Percentiles rank a stretch among this genome's conserved stretches.
Evolutionary conservation across 2,113 vertebrate species (phyloP).

Genomic region (Acanthochromis polyacanthus): DNA sequence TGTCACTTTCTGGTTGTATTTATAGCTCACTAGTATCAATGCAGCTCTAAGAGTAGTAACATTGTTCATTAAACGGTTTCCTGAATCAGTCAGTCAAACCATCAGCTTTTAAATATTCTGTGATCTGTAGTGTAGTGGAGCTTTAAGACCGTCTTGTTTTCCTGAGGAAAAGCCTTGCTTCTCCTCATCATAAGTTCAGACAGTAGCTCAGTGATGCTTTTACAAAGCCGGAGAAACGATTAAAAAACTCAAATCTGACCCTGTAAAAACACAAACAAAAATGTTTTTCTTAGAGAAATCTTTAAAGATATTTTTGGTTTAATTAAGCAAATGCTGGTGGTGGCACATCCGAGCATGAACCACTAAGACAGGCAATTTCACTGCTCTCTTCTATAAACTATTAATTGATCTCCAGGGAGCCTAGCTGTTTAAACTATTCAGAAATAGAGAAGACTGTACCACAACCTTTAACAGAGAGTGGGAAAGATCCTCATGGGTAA

Average conservation of each 20-base stretch:
- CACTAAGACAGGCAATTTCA: constrained; percentile 79
- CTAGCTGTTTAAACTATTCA: constrained; percentile 76
- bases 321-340: constrained; percentile 71
- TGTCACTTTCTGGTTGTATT: neutral
- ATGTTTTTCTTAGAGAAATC: constrained; percentile 58
- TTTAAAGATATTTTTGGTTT: constrained; percentile 76
- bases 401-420: constrained; percentile 84
- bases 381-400: constrained; percentile 78
- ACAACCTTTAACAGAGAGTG: constrained; percentile 61
- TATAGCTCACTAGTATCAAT: neutral
- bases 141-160: constrained; percentile 6
- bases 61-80: neutral
- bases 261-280: constrained; percentile 55
- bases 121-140: neutral
- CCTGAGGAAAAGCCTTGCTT: neutral
- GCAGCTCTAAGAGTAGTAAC: neutral
- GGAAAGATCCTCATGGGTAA: constrained; percentile 43
- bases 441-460: constrained; percentile 68
- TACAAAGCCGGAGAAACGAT: constrained; percentile 37
- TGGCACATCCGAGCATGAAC: constrained; percentile 72
- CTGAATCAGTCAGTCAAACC: constrained; percentile 17
- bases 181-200: constrained; percentile 10
- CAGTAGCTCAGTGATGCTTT: constrained; percentile 19
- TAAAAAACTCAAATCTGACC: constrained; percentile 7
- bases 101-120: neutral